Percentiles rank a stretch among this genome's conserved stretches.
These are phyloP conservation scores for Nymphicus hollandicus DNA, from an alignment of 2,113 vertebrate species.

Conservation along the genomic window DNA sequence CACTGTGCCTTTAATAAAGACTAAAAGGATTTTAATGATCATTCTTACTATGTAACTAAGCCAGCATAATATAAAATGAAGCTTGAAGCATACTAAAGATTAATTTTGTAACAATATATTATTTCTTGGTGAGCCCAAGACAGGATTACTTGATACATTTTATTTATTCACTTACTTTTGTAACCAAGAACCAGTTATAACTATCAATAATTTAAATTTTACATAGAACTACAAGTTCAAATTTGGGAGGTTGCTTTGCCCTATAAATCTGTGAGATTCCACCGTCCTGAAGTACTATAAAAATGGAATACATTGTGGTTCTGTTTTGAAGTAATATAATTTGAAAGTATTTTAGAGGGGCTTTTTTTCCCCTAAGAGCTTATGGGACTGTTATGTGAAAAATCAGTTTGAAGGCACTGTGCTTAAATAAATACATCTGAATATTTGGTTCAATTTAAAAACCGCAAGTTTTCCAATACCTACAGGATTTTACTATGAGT, in stretches of 20 bases:
- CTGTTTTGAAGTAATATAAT: neutral
- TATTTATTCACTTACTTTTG: neutral
- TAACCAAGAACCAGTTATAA: neutral
- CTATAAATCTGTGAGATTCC: neutral
- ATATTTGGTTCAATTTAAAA: neutral
- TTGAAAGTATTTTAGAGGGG: neutral
- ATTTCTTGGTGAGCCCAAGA: neutral
- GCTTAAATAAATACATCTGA: neutral
- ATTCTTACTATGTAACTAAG: neutral
- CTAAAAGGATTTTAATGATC: neutral
- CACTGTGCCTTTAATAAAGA: neutral
- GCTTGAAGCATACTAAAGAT: neutral
- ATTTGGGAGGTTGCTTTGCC: neutral
- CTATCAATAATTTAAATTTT: neutral
- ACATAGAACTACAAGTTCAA: neutral
- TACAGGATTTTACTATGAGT: neutral
- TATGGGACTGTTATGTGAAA: neutral
- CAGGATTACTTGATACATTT: neutral
- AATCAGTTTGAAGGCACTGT: neutral
- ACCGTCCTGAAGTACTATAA: neutral
- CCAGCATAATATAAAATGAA: neutral
- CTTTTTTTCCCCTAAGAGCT: neutral
- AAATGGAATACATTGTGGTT: neutral
- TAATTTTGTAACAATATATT: neutral
- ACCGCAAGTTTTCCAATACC: neutral